Base-by-base conservation (phyloP, 2,888 invertebrate genomes). In the Leptinotarsa haldemani region DNA sequence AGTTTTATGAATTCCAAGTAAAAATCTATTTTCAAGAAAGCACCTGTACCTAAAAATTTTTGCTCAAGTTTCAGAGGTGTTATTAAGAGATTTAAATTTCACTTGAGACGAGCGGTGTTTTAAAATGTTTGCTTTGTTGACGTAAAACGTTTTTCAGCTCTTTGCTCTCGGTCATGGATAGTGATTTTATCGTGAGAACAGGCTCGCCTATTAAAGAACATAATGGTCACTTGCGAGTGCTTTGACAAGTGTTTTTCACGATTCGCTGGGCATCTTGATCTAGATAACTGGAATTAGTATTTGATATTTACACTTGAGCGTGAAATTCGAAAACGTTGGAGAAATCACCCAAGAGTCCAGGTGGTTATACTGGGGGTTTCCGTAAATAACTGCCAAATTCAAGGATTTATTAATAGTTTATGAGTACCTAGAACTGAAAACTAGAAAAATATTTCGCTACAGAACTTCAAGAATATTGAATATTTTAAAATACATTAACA, bases 81-180 rank as follows among this genome's bases (percentile, higher is more conserved):
- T 75, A 82, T 83, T 83, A 83, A 80, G 73, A 82, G 83, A 81
- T 83, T 81, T 82, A 76, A 79, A 78, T 81, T 82, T 81, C 81
- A 78, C 80, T 80, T 80, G 78, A 79, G 74, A 71, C 78, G 72
- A 80, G 79, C 82, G 80, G 78, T 80, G 79, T 80, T 77, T 73
- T 77, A 80, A 82, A 82, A 80, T 80, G 81, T 65, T 75, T 72
- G 63, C 76, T 77, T 80, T 81, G 80, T 81, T 75, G 66, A 70
- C 65, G 63, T 74, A 66, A 70, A 77, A 72, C 77, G 77, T 53
- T 53, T 25, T 67, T 53, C 53, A 67, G 67, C 67, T 67, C 18
- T 30, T 53, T 67, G 73, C 75, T 77, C 61, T 69, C 65, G 53
- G 76, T 77, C 77, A 77, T 70, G 78, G 76, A 74, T 74, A 66